Evolutionary conservation across 2,113 vertebrate genomes (phyloP).

Genomic region (Peromyscus maniculatus): DNA sequence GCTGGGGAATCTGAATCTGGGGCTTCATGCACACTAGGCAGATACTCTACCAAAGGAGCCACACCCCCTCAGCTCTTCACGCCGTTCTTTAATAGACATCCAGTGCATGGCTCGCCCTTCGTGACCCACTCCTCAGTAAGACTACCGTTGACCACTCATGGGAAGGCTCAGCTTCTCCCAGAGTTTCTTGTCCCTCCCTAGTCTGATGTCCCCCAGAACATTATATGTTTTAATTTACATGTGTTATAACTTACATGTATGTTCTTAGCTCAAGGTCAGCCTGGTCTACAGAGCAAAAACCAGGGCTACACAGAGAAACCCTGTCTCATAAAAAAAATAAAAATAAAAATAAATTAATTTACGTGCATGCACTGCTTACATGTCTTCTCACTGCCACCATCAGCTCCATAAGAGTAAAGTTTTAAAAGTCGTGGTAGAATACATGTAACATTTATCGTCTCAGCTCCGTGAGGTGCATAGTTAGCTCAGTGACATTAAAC

Average conservation of each 20-base stretch:
- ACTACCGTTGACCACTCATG: too few species aligned
- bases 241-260: conserved; percentile 73
- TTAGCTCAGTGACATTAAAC: not conserved
- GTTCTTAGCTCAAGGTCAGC: not conserved
- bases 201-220: conserved; percentile 36
- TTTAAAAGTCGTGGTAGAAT: not conserved
- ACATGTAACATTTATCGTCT: not conserved
- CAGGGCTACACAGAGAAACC: not conserved
- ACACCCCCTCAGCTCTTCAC: not conserved
- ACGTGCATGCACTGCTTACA: conserved; percentile 51
- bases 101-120: not conserved
- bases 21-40: not conserved
- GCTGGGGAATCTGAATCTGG: not conserved
- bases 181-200: not conserved
- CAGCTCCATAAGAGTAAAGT: not conserved
- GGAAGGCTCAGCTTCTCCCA: not conserved
- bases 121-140: not conserved
- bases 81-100: not conserved
- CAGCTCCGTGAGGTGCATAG: not conserved
- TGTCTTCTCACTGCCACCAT: not conserved
- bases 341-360: not conserved
- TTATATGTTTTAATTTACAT: conserved; percentile 78
- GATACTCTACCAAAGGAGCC: not conserved
- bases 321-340: not conserved
- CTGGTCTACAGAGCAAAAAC: not conserved